Percentiles rank a stretch among this genome's conserved stretches.
These are phyloP conservation scores for Coremacera marginata DNA, from an alignment of 2,888 invertebrate genomes.

Conservation along the genomic window DNA sequence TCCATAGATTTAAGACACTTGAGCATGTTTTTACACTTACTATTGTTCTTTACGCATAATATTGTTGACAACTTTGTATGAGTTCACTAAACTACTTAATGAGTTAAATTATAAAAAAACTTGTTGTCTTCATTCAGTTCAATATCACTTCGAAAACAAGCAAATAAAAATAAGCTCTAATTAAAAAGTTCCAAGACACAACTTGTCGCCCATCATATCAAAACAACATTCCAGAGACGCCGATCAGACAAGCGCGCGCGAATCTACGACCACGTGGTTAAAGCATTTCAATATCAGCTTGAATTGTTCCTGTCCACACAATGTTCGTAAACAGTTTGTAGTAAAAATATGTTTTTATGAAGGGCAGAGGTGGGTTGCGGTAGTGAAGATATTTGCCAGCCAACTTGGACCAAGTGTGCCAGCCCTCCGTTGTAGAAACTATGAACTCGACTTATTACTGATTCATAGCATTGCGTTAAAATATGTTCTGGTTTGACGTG, in stretches of 20 bases:
- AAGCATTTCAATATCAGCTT: background rate
- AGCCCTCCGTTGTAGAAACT: background rate
- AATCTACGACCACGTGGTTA: constrained; percentile 19
- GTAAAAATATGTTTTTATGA: constrained; percentile 8
- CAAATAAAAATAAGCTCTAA: background rate
- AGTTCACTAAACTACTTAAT: constrained; percentile 34
- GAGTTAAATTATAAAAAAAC: background rate
- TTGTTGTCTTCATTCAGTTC: constrained; percentile 36
- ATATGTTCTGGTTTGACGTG: constrained; percentile 22
- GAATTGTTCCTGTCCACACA: background rate
- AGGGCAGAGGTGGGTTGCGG: background rate
- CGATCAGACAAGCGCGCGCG: background rate
- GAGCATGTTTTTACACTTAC: background rate
- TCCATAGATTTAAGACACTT: background rate
- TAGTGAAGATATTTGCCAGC: background rate
- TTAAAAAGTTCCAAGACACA: background rate
- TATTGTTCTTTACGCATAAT: background rate
- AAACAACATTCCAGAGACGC: constrained; percentile 30
- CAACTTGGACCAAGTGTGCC: background rate
- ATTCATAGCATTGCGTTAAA: background rate
- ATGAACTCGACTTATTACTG: background rate
- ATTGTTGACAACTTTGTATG: background rate
- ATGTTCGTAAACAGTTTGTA: constrained; percentile 25
- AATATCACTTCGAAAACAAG: constrained; percentile 37
- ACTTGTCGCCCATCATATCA: background rate